Conservation (phyloP, 2,113 vertebrate genomes). For the Patagioenas fasciata region DNA sequence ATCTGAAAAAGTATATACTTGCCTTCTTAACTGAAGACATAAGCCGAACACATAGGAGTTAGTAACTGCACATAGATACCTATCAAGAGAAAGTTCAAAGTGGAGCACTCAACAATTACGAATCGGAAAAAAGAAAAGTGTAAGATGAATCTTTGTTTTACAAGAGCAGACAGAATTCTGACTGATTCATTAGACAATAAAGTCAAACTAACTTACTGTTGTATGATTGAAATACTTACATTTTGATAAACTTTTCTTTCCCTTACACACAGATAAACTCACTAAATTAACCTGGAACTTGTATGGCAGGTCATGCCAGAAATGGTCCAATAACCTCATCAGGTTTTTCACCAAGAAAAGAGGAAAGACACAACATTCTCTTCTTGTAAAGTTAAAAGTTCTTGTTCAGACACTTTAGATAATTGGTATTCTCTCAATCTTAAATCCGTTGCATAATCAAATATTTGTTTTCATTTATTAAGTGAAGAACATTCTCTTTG, state of each 20-base stretch:
- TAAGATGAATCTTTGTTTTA: neutral
- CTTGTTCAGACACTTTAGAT: neutral
- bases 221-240: neutral
- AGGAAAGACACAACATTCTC: neutral
- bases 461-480: neutral
- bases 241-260: neutral
- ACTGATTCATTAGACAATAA: neutral
- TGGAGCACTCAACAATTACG: neutral
- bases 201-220: neutral
- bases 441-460: neutral
- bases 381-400: neutral
- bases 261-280: neutral
- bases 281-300: neutral
- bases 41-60: neutral
- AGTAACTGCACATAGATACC: neutral
- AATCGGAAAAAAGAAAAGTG: neutral
- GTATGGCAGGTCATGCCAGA: neutral
- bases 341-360: neutral
- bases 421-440: neutral
- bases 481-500: neutral
- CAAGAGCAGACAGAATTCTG: neutral
- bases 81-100: neutral
- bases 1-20: neutral
- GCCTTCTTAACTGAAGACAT: neutral
- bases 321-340: neutral